Evolutionary conservation across 1,140 invertebrate species (phyloP), one percentile per base, ranked within the genome.

Genomic region (Lucilia sericata): DNA sequence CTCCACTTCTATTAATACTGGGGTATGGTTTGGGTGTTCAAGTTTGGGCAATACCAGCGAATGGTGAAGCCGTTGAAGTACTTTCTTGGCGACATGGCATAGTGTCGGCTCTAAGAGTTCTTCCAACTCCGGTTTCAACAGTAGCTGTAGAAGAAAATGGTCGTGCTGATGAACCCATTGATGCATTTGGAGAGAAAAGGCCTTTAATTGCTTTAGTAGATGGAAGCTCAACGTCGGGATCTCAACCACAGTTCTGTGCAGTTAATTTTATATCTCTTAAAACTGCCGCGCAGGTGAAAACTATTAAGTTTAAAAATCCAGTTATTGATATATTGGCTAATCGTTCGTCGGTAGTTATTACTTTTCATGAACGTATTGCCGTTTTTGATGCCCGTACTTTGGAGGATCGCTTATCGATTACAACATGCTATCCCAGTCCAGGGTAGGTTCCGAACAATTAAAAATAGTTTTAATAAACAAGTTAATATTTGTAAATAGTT

Each of bases 181-280:
- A 96, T 92, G 92, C 92, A 21, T 97, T 94, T 90, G 92, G 94
- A 36, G 92, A 93, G 84, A 97, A 97, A 90, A 93, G 97, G 86
- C 97, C 97, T 51, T 92, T 99, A 84, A 94, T 97, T 83, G 97
- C 96, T 2, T 92, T 98, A 75, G 98, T 97, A 91, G 97, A 98
- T 92, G 88, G 88, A 21, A 86, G 87, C 84, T 87, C 87, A 80
- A 95, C 94, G 86, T 94, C 94, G 85, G 86, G 83, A 2, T 94
- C 96, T 76, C 95, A 95, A 84, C 94, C 96, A 47, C 95, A 96
- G 84, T 98, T 96, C 88, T 97, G 96, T 92, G 94, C 95, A 42
- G 94, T 99, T 12, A 97, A 95, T 87, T 98, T 99, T 91, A 93
- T 99, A 78, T 99, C 98, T 0, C 92, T 99, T 8, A 94, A 95